Conservation (phyloP, 2,797 vertebrate genomes). For the Catostomus latipinnis region DNA sequence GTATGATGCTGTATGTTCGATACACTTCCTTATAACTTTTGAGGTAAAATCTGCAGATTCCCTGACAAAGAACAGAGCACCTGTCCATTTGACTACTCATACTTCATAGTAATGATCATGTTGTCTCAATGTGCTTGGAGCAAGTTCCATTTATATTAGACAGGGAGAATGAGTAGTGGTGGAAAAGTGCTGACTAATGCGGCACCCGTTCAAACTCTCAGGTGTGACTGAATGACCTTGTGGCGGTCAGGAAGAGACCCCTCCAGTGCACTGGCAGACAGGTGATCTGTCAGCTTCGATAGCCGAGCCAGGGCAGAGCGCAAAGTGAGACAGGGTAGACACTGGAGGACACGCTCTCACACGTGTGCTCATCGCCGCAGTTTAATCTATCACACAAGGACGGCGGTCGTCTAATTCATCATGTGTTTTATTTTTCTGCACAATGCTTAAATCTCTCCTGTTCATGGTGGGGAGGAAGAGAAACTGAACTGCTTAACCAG, state of each 20-base stretch:
- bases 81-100: conserved; percentile 46
- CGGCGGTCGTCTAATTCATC: conserved; percentile 61
- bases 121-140: conserved; percentile 49
- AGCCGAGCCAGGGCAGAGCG: conserved; percentile 61
- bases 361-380: conserved; percentile 60
- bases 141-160: conserved; percentile 57
- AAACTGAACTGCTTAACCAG: conserved; percentile 53
- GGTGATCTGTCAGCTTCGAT: conserved; percentile 78
- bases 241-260: conserved; percentile 66
- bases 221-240: conserved; percentile 77
- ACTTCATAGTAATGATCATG: conserved; percentile 52
- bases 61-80: conserved; percentile 26
- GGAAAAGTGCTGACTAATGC: conserved; percentile 77
- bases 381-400: conserved; percentile 73
- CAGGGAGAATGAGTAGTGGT: conserved; percentile 35
- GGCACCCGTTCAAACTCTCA: conserved; percentile 70
- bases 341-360: conserved; percentile 62
- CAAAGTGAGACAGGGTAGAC: conserved; percentile 62
- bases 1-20: no score
- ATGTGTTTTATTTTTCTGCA: conserved; percentile 65
- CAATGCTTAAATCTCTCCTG: conserved; percentile 58
- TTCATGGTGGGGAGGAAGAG: conserved; percentile 41
- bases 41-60: conserved; percentile 16
- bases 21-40: conserved; percentile 12
- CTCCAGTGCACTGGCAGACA: conserved; percentile 73